phyloP scores from a whole-genome alignment of 2,113 vertebrate species.

The Monopterus albus region DNA sequence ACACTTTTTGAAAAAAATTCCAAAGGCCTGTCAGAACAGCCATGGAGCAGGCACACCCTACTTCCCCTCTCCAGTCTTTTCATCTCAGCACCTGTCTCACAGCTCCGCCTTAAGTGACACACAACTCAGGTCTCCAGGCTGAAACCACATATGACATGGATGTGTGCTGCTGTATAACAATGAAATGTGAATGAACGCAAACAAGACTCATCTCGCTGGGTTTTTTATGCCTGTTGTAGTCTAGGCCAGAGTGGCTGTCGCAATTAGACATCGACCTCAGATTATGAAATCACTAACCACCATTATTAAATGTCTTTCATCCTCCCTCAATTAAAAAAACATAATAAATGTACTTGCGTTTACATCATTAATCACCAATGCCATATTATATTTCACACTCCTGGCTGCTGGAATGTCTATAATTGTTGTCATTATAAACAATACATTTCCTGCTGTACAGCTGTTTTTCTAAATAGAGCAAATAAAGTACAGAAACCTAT shows the following conservation, averaged over 20 bases:
- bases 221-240: slow-evolving; percentile 24
- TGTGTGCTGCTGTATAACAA: slow-evolving; percentile 13
- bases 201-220: slow-evolving; percentile 22
- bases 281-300: slow-evolving; percentile 2
- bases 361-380: no score
- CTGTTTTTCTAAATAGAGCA: no score
- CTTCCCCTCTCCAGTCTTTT: slow-evolving; percentile 59
- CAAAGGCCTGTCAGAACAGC: slow-evolving; percentile 78
- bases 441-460: background rate
- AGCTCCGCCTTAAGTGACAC: slow-evolving; percentile 61
- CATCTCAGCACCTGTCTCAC: slow-evolving; percentile 70
- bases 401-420: no score
- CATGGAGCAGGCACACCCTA: slow-evolving; percentile 55
- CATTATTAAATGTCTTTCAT: background rate
- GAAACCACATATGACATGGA: slow-evolving; percentile 29
- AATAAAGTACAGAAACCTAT: background rate
- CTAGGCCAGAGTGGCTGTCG: slow-evolving; percentile 10
- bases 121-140: slow-evolving; percentile 33
- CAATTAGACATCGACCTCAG: background rate
- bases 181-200: slow-evolving; percentile 6
- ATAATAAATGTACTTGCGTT: background rate
- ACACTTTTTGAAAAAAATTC: slow-evolving; percentile 69
- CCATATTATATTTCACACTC: no score
- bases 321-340: background rate
- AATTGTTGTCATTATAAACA: background rate